Evolutionary conservation across 2,797 vertebrate species (phyloP).

Genomic region (Hafferia zeledoni): DNA sequence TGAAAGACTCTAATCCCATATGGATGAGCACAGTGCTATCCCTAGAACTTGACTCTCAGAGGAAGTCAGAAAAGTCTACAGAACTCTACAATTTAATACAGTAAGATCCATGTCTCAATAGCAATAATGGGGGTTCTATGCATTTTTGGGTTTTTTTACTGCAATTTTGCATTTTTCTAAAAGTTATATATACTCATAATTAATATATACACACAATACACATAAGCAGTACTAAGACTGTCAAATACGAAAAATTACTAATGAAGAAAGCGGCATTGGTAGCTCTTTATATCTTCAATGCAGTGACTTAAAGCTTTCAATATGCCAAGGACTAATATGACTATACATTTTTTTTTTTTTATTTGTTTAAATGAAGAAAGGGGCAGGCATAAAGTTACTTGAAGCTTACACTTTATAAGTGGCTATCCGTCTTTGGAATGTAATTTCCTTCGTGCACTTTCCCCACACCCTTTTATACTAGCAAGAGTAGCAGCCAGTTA

Average conservation of each 20-base stretch:
- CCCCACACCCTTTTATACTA: background rate
- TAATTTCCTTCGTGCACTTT: background rate
- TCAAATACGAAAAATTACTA: background rate
- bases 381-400: background rate
- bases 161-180: background rate
- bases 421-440: background rate
- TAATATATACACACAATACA: background rate
- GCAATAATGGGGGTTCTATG: background rate
- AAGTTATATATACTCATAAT: background rate
- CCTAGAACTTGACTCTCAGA: background rate
- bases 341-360: background rate
- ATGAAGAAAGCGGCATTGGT: background rate
- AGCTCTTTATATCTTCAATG: background rate
- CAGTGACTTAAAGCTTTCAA: background rate
- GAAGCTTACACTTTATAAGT: background rate
- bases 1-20: background rate
- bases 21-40: rapidly evolving
- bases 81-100: background rate
- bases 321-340: background rate
- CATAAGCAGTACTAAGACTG: rapidly evolving
- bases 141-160: no score
- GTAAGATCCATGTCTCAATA: background rate
- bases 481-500: background rate
- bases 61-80: background rate
- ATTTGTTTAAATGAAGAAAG: background rate